These are phyloP conservation scores for Pocillopora meandrina DNA, from an alignment of 92 coral and sea anemone genomes.

Conservation along the genomic window DNA sequence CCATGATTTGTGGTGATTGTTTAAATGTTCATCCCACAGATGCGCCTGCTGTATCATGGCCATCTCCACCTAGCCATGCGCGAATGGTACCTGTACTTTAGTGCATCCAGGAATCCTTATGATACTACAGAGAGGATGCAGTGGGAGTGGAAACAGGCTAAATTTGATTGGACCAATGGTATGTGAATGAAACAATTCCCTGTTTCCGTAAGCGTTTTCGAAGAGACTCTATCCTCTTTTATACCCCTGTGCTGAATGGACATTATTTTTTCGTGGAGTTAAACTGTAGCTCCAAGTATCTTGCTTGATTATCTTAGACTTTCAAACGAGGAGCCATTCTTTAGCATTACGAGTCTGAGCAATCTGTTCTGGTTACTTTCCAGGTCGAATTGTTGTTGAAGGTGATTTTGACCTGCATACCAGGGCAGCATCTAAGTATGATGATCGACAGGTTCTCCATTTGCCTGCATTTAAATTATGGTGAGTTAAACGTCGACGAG, in stretches of 20 bases:
- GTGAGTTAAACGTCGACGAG: constrained; percentile 50
- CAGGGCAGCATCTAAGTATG: constrained; percentile 98
- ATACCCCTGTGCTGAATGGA: no score
- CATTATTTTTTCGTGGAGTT: no score
- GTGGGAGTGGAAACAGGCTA: constrained; percentile 91
- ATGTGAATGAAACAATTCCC: no score
- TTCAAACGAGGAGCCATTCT: background rate
- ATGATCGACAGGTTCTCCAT: constrained; percentile 94
- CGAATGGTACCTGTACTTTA: constrained; percentile 90
- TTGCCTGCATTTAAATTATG: constrained; percentile 86
- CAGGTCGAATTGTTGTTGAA: constrained; percentile 85
- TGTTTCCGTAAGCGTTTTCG: no score
- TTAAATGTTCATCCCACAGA: constrained; percentile 36
- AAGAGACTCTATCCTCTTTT: no score
- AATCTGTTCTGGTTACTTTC: background rate
- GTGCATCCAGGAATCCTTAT: constrained; percentile 96
- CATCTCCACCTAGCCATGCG: constrained; percentile 82
- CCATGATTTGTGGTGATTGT: no score
- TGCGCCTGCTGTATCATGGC: constrained; percentile 94
- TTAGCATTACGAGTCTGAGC: background rate
- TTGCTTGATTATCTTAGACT: no score
- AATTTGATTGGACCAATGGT: constrained; percentile 97
- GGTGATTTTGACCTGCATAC: constrained; percentile 96
- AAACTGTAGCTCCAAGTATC: no score
- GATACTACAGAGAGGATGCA: constrained; percentile 91